Evolutionary conservation across 2,888 invertebrate genomes (phyloP).

Genomic region (Troides aeacus): DNA sequence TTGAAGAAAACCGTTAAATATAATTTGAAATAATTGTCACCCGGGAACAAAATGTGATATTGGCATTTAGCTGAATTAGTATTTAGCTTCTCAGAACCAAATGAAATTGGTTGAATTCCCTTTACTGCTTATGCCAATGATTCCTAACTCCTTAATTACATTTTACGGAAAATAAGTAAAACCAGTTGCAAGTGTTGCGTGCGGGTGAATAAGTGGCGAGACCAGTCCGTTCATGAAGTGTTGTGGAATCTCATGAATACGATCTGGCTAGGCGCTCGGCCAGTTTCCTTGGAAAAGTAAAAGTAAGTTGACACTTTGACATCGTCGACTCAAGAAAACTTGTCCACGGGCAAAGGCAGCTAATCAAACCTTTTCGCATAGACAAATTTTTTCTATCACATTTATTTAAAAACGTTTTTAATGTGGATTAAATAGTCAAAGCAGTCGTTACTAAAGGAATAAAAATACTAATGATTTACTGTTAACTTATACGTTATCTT

Average conservation of each 20-base stretch:
- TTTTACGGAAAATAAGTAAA: conserved; percentile 56
- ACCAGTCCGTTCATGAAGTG: conserved; percentile 44
- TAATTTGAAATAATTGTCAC: conserved; percentile 9
- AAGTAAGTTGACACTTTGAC: conserved; percentile 38
- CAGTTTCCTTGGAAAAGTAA: conserved; percentile 54
- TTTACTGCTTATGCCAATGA: conserved; percentile 36
- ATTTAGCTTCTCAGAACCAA: conserved; percentile 26
- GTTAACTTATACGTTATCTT: too few species aligned
- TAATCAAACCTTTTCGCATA: not conserved
- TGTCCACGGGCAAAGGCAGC: not conserved
- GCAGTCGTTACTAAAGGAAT: too few species aligned
- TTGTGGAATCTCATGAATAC: conserved; percentile 36
- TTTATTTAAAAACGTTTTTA: not conserved
- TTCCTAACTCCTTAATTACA: conserved; percentile 51
- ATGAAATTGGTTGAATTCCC: conserved; percentile 34
- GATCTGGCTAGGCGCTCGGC: conserved; percentile 34
- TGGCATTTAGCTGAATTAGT: too few species aligned
- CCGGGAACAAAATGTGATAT: conserved; percentile 3
- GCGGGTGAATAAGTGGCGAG: conserved; percentile 36
- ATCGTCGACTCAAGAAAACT: conserved; percentile 17
- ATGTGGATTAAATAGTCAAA: not conserved
- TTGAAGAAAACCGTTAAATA: not conserved
- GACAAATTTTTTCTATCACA: not conserved
- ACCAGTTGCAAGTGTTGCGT: conserved; percentile 51
- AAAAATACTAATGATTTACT: too few species aligned